Base-by-base conservation (phyloP, 2,888 invertebrate species). In the Eristalis arbustorum region DNA sequence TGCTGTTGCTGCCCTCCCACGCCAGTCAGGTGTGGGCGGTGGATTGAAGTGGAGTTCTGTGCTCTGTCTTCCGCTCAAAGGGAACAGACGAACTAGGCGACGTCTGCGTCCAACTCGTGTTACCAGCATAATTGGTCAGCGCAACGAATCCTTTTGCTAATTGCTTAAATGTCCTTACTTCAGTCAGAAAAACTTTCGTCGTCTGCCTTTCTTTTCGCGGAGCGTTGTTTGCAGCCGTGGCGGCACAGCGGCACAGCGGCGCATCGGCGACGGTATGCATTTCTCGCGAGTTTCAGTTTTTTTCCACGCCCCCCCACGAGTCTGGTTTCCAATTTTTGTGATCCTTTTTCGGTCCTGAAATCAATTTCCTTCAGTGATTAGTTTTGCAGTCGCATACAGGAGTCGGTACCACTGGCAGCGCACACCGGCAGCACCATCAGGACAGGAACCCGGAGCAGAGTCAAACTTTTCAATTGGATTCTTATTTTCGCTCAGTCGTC, bases 401-500 rank as follows among this genome's bases (percentile, higher is more conserved):
- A 82, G 67, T 40, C 42, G 49, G 49, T 18, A 49, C 49, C n/a
- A 18, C 10, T 40, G 61, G 64, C 23, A 68, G 64, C 4, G 31
- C 8, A 25, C 68, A 49, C 14, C 22, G 59, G 59, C 28, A 49
- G 56, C 42, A 42, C 14, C 42, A 42, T 42, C 42, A 42, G 42
- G 42, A 40, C 82, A 74, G 62, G 71, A 75, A 62, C 78, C n/a
- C 74, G 78, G 40, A 81, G 76, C 69, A 77, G 22, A 78, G 75
- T 75, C 77, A 83, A 83, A 87, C 87, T 87, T 87, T 87, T 87
- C 87, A 87, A 87, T 87, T 87, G 87, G 87, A 87, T 87, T 87
- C 87, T 78, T 74, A 87, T 83, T 87, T 87, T 75, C 67, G 79
- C 66, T 83, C 83, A 63, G 56, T 63, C 62, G 49, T 77, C 37